Evolutionary conservation across 2,113 vertebrate genomes (phyloP), one percentile per base, ranked within the genome.

Genomic region (Cichladusa arquata): DNA sequence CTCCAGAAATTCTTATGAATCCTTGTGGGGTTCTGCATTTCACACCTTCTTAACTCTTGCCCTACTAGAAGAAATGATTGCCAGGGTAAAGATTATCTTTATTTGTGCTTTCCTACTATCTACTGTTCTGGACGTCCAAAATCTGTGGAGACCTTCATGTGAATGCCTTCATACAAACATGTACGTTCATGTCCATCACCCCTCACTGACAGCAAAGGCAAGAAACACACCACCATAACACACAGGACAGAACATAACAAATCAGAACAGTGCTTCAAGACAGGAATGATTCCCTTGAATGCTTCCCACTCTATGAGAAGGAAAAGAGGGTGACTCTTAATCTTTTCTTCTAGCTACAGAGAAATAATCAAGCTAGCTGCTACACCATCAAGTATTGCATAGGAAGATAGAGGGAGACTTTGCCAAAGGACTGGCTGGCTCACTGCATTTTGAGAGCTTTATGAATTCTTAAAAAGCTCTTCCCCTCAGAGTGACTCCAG

Each of bases 71-170:
- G 47, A 73, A 85, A 86, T 14, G 29, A 93, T 29, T 88, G 50
- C 73, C 56, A 33, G 42, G 26, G 26, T 80, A 91, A 88, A 51
- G 72, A 81, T 58, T 69, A 67, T 24, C 44, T 92, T 88, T 81
- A 86, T 88, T 93, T 95, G 88, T 88, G 88, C 73, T 93, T 77
- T 86, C 61, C 64, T 88, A 90, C 47, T 31, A 36, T 40, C 79
- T 90, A 58, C 19, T 82, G 8, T 70, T 86, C 28, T 24, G 22
- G 72, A 78, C 0, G 9, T 40, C 31, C 42, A 78, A 56, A 92
- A 40, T 36, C 69, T 53, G 18, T 24, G 40, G 40, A 60, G 65
- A 86, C 44, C 33, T 83, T 74, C 56, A 24, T 8, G 44, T 77
- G 81, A 95, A 90, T 48, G 34, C 48, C 81, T 87, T 80, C 42